These are phyloP conservation scores for Carposina sasakii DNA, from an alignment of 1,140 invertebrate genomes.

Conservation along the genomic window DNA sequence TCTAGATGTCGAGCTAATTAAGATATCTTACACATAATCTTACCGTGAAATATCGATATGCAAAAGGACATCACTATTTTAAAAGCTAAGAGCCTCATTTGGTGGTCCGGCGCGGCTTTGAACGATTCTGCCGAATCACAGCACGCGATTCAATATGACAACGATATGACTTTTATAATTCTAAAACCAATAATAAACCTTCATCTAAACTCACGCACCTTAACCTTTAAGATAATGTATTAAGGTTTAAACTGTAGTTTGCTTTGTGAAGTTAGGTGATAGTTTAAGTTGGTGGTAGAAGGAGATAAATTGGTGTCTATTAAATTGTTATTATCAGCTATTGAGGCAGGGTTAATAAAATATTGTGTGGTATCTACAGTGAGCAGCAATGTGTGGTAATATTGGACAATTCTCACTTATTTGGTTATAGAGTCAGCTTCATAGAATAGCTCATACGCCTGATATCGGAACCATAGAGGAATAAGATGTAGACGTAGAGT, in stretches of 20 bases:
- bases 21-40: no score
- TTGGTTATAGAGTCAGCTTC: no score
- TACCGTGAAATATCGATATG: no score
- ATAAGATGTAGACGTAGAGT: no score
- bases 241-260: slow-evolving; percentile 9
- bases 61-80: slow-evolving; percentile 34
- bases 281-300: slow-evolving; percentile 12
- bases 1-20: no score
- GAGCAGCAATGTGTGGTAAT: slow-evolving; percentile 27
- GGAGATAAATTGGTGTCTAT: slow-evolving; percentile 61
- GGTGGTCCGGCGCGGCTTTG: slow-evolving; percentile 62
- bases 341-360: slow-evolving; percentile 64
- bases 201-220: not conserved
- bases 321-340: slow-evolving; percentile 64
- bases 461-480: no score
- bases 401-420: no score
- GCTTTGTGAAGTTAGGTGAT: slow-evolving; percentile 2
- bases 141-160: slow-evolving; percentile 66
- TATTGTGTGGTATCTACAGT: slow-evolving; percentile 42
- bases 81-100: slow-evolving; percentile 41
- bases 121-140: slow-evolving; percentile 65
- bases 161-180: slow-evolving; percentile 56
- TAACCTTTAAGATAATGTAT: slow-evolving; percentile 25
- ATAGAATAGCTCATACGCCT: no score
- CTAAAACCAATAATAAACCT: slow-evolving; percentile 20